phyloP scores from a whole-genome alignment of 2,113 vertebrate species.

The Pituophis catenifer region DNA sequence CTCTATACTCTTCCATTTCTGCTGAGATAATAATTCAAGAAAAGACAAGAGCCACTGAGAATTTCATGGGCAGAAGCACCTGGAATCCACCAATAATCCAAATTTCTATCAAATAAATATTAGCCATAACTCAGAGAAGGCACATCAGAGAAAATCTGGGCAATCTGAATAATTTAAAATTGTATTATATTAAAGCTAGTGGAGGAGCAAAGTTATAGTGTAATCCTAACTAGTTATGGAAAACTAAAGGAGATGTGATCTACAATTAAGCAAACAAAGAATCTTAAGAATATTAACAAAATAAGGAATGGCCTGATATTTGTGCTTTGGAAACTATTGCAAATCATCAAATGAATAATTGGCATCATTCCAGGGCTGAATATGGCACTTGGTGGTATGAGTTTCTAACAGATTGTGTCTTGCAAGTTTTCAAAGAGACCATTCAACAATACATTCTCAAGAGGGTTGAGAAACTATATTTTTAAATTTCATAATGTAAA shows the following conservation, averaged over 20 bases:
- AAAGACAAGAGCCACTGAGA: not conserved
- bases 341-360: not conserved
- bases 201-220: not conserved
- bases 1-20: not conserved
- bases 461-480: not conserved
- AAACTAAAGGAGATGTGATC: not conserved
- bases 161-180: not conserved
- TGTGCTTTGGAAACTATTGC: not conserved
- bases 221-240: not conserved
- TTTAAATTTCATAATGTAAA: not conserved
- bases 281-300: not conserved
- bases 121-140: not conserved
- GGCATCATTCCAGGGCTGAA: not conserved
- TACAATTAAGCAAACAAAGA: not conserved
- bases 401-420: not conserved
- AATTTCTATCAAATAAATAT: not conserved
- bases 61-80: not conserved
- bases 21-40: not conserved
- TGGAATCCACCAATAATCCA: not conserved
- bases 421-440: not conserved
- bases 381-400: not conserved
- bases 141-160: not conserved
- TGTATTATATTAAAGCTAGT: not conserved
- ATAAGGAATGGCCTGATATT: not conserved
- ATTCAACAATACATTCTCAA: not conserved